phyloP scores from a whole-genome alignment of 2,888 invertebrate species.

The Vannuccia rotundouncinata region DNA sequence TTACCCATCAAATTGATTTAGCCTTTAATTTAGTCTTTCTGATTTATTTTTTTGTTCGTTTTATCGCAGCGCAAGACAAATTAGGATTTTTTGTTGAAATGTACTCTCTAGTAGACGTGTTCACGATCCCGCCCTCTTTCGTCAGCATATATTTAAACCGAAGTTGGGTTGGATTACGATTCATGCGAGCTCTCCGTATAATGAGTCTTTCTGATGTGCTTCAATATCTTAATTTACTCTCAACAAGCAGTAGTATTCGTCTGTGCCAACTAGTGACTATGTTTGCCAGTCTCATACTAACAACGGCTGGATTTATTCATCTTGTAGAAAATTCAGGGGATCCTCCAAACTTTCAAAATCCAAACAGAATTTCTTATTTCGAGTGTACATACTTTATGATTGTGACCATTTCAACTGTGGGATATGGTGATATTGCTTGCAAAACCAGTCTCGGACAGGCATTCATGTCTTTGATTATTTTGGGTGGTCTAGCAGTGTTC shows the following conservation, averaged over 20 bases:
- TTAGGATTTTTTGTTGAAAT: constrained; percentile 99
- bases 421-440: constrained; percentile 98
- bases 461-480: constrained; percentile 99
- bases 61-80: constrained; percentile 99
- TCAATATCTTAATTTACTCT: constrained; percentile 99
- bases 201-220: constrained; percentile 99
- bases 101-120: constrained; percentile 99
- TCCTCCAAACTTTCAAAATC: constrained; percentile 69
- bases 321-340: constrained; percentile 99
- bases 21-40: constrained; percentile 99
- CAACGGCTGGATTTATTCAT: constrained; percentile 98
- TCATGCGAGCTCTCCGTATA: constrained; percentile 95
- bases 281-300: constrained; percentile 99
- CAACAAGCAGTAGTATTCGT: constrained; percentile 99
- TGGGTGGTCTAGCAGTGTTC: constrained; percentile 99
- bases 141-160: constrained; percentile 99
- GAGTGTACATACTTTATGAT: constrained; percentile 99
- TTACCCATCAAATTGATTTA: constrained; percentile 99
- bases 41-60: constrained; percentile 99
- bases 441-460: constrained; percentile 93
- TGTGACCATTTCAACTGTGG: constrained; percentile 99
- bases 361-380: constrained; percentile 75
- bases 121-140: constrained; percentile 99
- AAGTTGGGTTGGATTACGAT: constrained; percentile 99
- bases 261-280: constrained; percentile 99